Percentiles rank a stretch among this genome's conserved stretches.
Evolutionary conservation across 2,888 invertebrate species (phyloP).

Genomic region (Agonum fuliginosum): DNA sequence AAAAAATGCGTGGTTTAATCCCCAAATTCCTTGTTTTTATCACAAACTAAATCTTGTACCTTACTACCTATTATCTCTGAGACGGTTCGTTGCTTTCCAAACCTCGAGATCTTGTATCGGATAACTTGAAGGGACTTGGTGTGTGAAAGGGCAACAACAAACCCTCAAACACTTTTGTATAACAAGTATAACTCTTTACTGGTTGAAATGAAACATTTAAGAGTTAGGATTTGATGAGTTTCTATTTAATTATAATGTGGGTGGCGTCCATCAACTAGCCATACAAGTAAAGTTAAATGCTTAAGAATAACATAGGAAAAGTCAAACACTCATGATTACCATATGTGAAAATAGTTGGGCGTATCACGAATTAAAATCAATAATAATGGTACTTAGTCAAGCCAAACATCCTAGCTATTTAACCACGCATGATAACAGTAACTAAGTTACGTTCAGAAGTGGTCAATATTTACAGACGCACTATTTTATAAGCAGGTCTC

Average conservation of each 20-base stretch:
- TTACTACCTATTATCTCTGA: conserved; percentile 38
- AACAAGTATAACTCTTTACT: no score
- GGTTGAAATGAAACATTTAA: no score
- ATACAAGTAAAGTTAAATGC: conserved; percentile 27
- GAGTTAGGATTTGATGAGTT: background rate
- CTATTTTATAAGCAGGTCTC: conserved; percentile 39
- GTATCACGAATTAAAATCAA: conserved; percentile 49
- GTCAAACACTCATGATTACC: conserved; percentile 11
- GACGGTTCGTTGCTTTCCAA: background rate
- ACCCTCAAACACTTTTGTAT: no score
- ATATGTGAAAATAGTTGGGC: conserved; percentile 18
- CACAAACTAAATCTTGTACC: conserved; percentile 39
- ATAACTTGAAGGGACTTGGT: conserved; percentile 8
- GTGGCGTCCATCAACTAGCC: conserved; percentile 24
- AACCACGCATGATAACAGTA: conserved; percentile 37
- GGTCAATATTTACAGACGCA: conserved; percentile 51
- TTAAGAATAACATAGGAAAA: background rate
- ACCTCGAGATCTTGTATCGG: background rate
- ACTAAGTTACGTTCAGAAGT: conserved; percentile 19
- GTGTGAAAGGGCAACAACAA: conserved; percentile 15
- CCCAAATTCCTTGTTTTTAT: conserved; percentile 38
- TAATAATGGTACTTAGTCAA: conserved; percentile 50
- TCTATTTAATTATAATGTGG: conserved; percentile 39
- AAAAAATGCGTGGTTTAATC: background rate
- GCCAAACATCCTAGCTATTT: conserved; percentile 35